Percentiles rank a stretch among this genome's conserved stretches.
phyloP scores from a whole-genome alignment of 2,113 vertebrate species.

The Sterrhoptilus dennistouni region DNA sequence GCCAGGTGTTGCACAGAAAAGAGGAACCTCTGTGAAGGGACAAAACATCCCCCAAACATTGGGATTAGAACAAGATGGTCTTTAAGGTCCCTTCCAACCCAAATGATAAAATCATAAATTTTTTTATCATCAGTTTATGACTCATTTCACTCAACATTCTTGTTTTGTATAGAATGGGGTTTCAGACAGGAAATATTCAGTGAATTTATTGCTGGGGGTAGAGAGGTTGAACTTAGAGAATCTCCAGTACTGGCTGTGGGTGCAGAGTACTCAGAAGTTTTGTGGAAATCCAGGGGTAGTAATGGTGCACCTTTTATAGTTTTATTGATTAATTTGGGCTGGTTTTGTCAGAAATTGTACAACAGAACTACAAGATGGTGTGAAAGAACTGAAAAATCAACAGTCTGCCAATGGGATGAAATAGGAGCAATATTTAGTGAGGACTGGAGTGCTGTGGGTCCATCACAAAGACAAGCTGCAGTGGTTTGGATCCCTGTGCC shows the following conservation, averaged over 20 bases:
- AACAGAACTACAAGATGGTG: neutral
- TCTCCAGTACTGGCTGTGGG: neutral
- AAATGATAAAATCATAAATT: neutral
- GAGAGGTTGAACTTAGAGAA: neutral
- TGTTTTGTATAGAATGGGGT: neutral
- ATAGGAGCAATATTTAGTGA: neutral
- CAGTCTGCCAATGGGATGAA: neutral
- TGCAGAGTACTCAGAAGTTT: neutral
- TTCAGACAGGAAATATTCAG: neutral
- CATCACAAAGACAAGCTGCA: neutral
- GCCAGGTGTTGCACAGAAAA: neutral
- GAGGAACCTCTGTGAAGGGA: neutral
- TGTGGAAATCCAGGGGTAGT: neutral
- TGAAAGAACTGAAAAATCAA: neutral
- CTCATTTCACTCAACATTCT: neutral
- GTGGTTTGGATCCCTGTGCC: neutral
- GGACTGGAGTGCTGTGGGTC: neutral
- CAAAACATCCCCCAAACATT: neutral
- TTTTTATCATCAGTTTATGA: neutral
- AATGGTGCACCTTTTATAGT: neutral
- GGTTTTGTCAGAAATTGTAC: neutral
- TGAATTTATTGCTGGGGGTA: too few species aligned
- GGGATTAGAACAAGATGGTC: neutral
- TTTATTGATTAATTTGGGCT: neutral
- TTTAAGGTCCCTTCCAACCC: neutral